These are phyloP conservation scores for Drosophila koepferae DNA, from an alignment of 2,888 invertebrate species.

Conservation along the genomic window DNA sequence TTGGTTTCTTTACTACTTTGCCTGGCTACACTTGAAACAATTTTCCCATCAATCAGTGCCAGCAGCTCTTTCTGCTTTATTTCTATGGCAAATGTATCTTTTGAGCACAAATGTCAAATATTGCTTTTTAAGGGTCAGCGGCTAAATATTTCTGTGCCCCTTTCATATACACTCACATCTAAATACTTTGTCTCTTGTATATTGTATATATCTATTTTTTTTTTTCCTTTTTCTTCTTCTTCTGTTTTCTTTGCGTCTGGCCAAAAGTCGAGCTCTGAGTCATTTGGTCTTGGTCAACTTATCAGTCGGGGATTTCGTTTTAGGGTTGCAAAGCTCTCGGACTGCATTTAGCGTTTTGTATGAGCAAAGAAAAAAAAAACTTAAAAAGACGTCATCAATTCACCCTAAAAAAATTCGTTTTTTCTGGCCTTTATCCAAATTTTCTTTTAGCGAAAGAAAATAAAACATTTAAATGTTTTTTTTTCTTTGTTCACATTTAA, in stretches of 20 bases:
- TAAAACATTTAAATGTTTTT: slow-evolving; percentile 2
- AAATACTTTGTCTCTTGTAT: background rate
- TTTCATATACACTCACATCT: slow-evolving; percentile 23
- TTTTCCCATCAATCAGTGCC: slow-evolving; percentile 5
- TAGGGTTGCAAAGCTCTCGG: slow-evolving; percentile 38
- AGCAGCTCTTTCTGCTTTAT: slow-evolving; percentile 12
- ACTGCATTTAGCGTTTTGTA: slow-evolving; percentile 46
- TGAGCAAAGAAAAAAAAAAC: background rate
- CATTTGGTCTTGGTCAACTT: slow-evolving; percentile 43
- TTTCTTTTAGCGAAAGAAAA: slow-evolving; percentile 3
- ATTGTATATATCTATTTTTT: slow-evolving; percentile 40
- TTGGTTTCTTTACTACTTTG: background rate
- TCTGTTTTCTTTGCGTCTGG: slow-evolving; percentile 23
- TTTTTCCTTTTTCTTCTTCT: background rate
- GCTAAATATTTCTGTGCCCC: slow-evolving; percentile 51
- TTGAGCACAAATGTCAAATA: slow-evolving; percentile 81
- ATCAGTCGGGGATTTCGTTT: background rate
- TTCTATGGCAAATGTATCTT: slow-evolving; percentile 61
- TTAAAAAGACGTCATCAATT: slow-evolving; percentile 34
- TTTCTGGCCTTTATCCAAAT: slow-evolving; percentile 34
- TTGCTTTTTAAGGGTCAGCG: slow-evolving; percentile 78
- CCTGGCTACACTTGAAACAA: slow-evolving; percentile 1
- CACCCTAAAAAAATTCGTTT: slow-evolving; percentile 2
- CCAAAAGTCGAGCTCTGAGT: slow-evolving; percentile 53
- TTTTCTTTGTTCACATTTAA: slow-evolving; percentile 2